Percentiles rank a stretch among this genome's conserved stretches.
Conservation (phyloP, 2,888 invertebrate genomes). For the Plagodis pulveraria region DNA sequence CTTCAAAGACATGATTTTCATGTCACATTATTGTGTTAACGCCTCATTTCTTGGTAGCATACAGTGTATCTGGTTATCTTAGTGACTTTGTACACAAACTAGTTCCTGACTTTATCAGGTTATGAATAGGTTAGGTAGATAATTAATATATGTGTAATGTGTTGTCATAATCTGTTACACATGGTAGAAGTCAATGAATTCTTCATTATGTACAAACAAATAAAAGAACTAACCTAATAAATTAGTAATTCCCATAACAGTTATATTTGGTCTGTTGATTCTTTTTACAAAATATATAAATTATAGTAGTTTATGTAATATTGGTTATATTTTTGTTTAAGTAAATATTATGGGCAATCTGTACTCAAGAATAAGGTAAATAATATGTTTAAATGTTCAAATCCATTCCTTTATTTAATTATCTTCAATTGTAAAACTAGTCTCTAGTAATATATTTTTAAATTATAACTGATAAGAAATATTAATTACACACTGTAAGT, state of each 20-base stretch:
- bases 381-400: not conserved
- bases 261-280: too few relatives aligned
- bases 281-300: too few relatives aligned
- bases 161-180: not conserved
- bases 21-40: not conserved
- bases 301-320: too few relatives aligned
- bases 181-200: not conserved
- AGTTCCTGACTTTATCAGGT: not conserved
- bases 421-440: constrained; percentile 9
- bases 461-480: constrained; percentile 7
- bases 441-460: constrained; percentile 7
- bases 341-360: too few relatives aligned
- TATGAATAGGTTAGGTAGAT: not conserved
- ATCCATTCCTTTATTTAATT: constrained; percentile 4
- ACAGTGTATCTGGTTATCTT: not conserved
- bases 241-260: too few relatives aligned
- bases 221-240: too few relatives aligned
- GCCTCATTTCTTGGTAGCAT: not conserved
- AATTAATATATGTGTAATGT: not conserved
- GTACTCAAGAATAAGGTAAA: not conserved
- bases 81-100: not conserved
- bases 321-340: too few relatives aligned
- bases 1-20: not conserved
- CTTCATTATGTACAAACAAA: not conserved
- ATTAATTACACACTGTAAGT: not conserved